Conservation (phyloP, 2,113 vertebrate species). For the Brachirus orientalis region DNA sequence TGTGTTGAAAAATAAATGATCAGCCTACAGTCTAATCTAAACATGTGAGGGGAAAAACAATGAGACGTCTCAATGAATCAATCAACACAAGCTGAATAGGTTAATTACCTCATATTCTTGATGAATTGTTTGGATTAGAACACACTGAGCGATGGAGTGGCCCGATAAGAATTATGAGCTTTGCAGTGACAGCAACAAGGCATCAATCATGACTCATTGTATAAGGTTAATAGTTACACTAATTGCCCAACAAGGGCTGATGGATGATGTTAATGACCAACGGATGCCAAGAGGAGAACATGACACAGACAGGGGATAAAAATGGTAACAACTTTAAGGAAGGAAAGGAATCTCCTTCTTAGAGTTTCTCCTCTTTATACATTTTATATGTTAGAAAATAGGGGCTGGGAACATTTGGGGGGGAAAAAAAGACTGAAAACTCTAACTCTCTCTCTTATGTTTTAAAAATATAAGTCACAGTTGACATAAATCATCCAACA, state of each 20-base stretch:
- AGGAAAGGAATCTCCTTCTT: too few species aligned
- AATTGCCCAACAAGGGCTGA: conserved; percentile 52
- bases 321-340: too few species aligned
- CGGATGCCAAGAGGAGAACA: conserved; percentile 24
- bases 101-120: conserved; percentile 60
- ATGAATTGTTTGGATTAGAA: conserved; percentile 56
- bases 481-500: too few species aligned
- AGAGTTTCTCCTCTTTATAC: too few species aligned
- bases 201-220: conserved; percentile 60
- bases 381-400: too few species aligned
- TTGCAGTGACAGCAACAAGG: conserved; percentile 26
- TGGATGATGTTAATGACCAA: conserved; percentile 32
- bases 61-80: conserved; percentile 32
- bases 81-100: conserved; percentile 57
- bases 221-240: conserved; percentile 61
- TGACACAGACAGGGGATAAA: too few species aligned
- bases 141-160: conserved; percentile 21
- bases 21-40: too few species aligned
- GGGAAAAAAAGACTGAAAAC: too few species aligned
- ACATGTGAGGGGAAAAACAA: neutral
- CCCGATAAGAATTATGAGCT: conserved; percentile 48
- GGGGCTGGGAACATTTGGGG: too few species aligned
- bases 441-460: too few species aligned
- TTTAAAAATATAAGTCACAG: too few species aligned
- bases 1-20: too few species aligned